Base-by-base conservation (phyloP, 1,140 invertebrate species). In the Lerema accius region DNA sequence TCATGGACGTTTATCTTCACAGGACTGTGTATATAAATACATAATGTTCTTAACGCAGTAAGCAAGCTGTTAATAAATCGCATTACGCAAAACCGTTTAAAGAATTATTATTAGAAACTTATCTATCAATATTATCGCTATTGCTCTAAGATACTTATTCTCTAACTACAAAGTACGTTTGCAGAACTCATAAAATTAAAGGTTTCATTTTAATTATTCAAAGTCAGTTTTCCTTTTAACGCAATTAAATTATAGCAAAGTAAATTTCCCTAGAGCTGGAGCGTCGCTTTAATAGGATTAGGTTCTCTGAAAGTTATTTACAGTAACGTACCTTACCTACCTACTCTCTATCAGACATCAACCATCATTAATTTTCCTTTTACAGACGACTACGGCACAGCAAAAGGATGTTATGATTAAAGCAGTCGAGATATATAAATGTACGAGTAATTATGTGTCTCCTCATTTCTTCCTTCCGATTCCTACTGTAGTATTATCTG, bases 161-260 rank as follows among this genome's bases (percentile, higher is more conserved):
- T n/a, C n/a, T n/a, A n/a, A n/a, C n/a, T 32, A 26, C 23, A 40
- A 46, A 46, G 7, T 9, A 43, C 15, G 13, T 13, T 46, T 46
- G 0, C 10, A 23, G n/a, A 10, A 14, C n/a, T 4, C 43, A 10
- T 17, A 46, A 7, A 46, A 46, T 48, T 48, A 26, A 40, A 49
- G 37, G 10, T 17, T 15, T 7, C 23, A 15, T 43, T 49, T 9
- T 48, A 26, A 58, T 14, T 28, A 48, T 28, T 14, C 26, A 51
- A 50, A 35, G 40, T 45, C 37, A 39, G 19, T 62, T 62, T 62
- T 45, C 48, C 48, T 51, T 43, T 51, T 32, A 32, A 32, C 50
- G 37, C 59, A 42, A 13, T 35, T 32, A 9, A 49, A 28, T 26
- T 16, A 51, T 45, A 32, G 35, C 46, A 62, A 62, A 50, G 16